phyloP scores from a whole-genome alignment of 37 sponge, comb jelly and placozoan species.

The Ephydatia muelleri region DNA sequence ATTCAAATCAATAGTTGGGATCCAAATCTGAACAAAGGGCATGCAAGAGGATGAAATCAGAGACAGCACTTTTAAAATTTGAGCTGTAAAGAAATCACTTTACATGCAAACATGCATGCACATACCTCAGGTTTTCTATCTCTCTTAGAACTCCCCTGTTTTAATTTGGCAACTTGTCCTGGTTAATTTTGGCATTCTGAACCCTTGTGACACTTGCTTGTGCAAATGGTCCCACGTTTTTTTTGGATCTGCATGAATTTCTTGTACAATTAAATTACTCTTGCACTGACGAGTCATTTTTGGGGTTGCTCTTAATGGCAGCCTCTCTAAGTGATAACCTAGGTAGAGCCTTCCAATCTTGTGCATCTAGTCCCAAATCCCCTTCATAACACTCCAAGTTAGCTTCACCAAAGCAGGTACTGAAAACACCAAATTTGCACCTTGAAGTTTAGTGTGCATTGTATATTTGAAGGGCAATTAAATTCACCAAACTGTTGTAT shows the following conservation, averaged over 20 bases:
- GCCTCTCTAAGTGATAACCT: slow-evolving; percentile 28
- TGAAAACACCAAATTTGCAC: slow-evolving; percentile 33
- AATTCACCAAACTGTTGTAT: not conserved
- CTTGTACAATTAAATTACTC: slow-evolving; percentile 8
- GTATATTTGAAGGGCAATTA: not conserved
- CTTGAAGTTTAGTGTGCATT: not conserved
- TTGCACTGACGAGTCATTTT: slow-evolving; percentile 35
- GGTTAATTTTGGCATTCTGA: slow-evolving; percentile 19
- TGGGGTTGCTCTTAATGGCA: slow-evolving; percentile 12
- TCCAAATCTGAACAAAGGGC: slow-evolving; percentile 2
- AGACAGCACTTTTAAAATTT: too few relatives aligned
- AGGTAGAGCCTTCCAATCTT: slow-evolving; percentile 16
- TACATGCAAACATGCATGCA: too few relatives aligned
- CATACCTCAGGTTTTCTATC: too few relatives aligned
- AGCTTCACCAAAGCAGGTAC: slow-evolving; percentile 26
- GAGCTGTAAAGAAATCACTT: too few relatives aligned
- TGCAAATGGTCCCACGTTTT: slow-evolving; percentile 11
- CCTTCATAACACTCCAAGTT: slow-evolving; percentile 33
- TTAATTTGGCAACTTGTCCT: too few relatives aligned
- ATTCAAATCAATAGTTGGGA: not conserved
- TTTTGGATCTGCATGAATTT: slow-evolving; percentile 7
- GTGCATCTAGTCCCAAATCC: not conserved
- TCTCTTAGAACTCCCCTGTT: too few relatives aligned
- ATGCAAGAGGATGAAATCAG: too few relatives aligned
- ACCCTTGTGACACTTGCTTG: slow-evolving; percentile 37